phyloP scores from a whole-genome alignment of 2,113 vertebrate genomes.

The Equus quagga region DNA sequence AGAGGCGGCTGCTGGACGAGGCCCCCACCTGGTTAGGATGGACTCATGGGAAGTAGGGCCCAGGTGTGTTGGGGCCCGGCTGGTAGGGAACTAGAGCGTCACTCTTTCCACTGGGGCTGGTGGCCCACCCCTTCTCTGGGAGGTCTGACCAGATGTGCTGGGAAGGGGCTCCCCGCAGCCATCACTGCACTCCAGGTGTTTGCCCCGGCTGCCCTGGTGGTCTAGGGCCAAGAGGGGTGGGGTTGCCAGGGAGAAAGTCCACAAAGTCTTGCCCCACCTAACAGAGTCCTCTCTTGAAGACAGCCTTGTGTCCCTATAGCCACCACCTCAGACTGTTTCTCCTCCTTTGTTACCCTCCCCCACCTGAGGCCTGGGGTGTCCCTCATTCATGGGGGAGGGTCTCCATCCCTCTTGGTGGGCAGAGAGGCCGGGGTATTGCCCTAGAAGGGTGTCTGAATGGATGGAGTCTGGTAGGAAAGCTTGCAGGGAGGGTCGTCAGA shows the following conservation, averaged over 20 bases:
- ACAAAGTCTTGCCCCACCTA: neutral
- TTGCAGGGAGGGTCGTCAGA: neutral
- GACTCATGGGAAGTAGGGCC: neutral
- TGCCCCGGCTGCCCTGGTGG: conserved; percentile 61
- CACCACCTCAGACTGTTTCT: neutral
- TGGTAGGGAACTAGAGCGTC: conserved; percentile 46
- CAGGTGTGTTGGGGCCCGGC: conserved; percentile 60
- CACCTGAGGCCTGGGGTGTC: too few relatives aligned
- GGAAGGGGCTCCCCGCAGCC: conserved; percentile 1
- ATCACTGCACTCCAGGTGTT: conserved; percentile 59
- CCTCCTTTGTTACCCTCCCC: neutral
- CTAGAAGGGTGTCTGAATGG: neutral
- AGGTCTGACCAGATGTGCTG: conserved; percentile 77
- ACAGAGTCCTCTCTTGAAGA: neutral
- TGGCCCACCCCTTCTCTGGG: conserved; percentile 61
- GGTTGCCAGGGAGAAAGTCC: neutral
- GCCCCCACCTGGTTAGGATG: conserved; percentile 13
- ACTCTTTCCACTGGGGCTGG: conserved; percentile 72
- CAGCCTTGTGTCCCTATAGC: neutral
- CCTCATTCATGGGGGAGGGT: neutral
- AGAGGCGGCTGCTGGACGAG: neutral
- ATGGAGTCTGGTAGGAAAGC: neutral
- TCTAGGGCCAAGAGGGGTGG: conserved; percentile 39
- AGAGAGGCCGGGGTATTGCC: neutral
- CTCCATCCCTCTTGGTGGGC: neutral